Evolutionary conservation across 2,797 vertebrate genomes (phyloP), one percentile per base, ranked within the genome.

Genomic region (Oreochromis mossambicus): DNA sequence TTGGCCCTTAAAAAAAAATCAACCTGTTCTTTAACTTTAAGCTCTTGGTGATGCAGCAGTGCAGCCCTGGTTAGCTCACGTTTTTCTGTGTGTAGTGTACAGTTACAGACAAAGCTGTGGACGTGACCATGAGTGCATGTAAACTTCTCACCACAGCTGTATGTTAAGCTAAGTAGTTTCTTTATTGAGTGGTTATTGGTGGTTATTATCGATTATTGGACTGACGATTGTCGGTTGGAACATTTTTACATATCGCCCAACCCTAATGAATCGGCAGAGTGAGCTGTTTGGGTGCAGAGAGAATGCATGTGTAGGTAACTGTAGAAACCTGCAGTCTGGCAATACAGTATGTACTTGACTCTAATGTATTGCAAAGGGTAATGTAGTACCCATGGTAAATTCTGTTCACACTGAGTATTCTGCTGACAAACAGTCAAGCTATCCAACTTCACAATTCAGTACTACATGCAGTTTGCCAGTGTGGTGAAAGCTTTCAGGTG

Each of bases 371-470:
- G 24, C 13, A 4, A 15, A 9, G 24, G 24, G 13, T 29, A 29
- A 56, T 56, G 54, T 56, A 15, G 54, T 55, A 56, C 24, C 13
- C 54, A 26, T 55, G 12, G 52, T 54, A 54, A 32, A 32, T 58
- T 58, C 8, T 19, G 8, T 58, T 56, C 26, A 58, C 29, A 26
- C 26, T 29, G 14, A 58, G 26, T 19, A 61, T 63, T 3, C 32
- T 63, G 32, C 36, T 63, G 32, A 63, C 17, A 63, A 36, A 63
- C 17, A 63, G 10, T 63, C 32, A 36, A 63, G 17, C 4, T 7
- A 63, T n/a, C 32, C 32, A 34, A 0, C 32, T 63, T 32, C 10
- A 2, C 17, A n/a, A 7, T 36, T 63, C 32, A 0, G 0, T 63
- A 36, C 32, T 63, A 7, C 58, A 63, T 2, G 0, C 32, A 63